These are phyloP conservation scores for Andinoacara biseriatus DNA, from an alignment of 2,113 vertebrate species.

Conservation along the genomic window DNA sequence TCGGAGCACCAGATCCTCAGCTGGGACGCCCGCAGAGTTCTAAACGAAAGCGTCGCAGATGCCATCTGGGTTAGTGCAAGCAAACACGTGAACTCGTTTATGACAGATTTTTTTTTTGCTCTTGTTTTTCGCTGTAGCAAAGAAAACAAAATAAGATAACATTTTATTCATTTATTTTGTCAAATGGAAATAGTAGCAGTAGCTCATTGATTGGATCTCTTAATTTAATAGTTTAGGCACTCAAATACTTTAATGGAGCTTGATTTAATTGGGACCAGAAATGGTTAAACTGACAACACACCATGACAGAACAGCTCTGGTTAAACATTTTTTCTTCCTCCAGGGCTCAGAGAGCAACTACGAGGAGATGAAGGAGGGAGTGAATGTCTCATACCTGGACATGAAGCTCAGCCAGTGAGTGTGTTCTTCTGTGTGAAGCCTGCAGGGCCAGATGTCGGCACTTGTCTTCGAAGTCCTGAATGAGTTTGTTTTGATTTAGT, in stretches of 20 bases:
- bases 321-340: neutral
- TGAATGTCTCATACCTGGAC: constrained; percentile 89
- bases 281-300: too few species aligned
- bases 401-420: constrained; percentile 91
- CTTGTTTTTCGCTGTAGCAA: neutral
- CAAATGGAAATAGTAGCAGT: too few species aligned
- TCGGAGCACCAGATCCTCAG: constrained; percentile 86
- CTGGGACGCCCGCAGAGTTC: constrained; percentile 85
- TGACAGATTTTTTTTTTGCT: neutral
- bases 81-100: neutral
- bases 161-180: too few species aligned
- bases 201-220: too few species aligned
- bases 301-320: too few species aligned
- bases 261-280: too few species aligned
- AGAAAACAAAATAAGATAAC: neutral
- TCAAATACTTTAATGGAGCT: too few species aligned
- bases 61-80: constrained; percentile 91
- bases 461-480: neutral
- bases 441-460: neutral
- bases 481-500: neutral
- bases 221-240: too few species aligned
- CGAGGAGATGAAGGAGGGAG: constrained; percentile 89
- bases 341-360: constrained; percentile 97
- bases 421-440: neutral
- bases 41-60: constrained; percentile 88